Evolutionary conservation across 1,140 invertebrate species (phyloP).

Genomic region (Drosophila asahinai): DNA sequence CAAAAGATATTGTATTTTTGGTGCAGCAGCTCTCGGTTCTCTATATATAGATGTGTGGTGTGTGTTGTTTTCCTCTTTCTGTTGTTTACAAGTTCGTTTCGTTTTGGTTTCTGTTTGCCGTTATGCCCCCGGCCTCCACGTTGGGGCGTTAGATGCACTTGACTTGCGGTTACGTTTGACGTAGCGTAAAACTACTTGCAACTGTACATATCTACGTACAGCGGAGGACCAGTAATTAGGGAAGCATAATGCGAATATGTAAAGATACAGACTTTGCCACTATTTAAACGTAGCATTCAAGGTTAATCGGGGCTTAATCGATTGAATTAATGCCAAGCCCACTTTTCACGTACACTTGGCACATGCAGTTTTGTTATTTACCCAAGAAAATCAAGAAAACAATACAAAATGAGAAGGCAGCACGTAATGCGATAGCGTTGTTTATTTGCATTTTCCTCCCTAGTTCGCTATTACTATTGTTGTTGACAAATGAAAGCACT

Average conservation of each 20-base stretch:
- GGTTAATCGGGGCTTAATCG: not conserved
- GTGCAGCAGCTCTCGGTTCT: slow-evolving; percentile 29
- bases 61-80: slow-evolving; percentile 23
- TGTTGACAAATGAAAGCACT: slow-evolving; percentile 38
- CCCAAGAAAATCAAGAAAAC: slow-evolving; percentile 10
- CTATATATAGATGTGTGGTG: not conserved
- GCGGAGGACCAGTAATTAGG: too few relatives aligned
- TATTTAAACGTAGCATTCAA: not conserved
- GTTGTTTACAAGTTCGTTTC: slow-evolving; percentile 35
- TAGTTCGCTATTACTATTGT: slow-evolving; percentile 31
- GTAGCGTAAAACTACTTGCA: not conserved
- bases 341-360: slow-evolving; percentile 5
- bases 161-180: slow-evolving; percentile 37
- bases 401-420: slow-evolving; percentile 25
- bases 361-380: slow-evolving; percentile 24
- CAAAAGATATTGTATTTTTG: slow-evolving; percentile 48
- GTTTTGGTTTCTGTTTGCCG: slow-evolving; percentile 35
- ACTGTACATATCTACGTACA: not conserved
- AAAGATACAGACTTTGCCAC: not conserved
- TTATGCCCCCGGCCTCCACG: slow-evolving; percentile 27
- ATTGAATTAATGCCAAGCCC: slow-evolving; percentile 5
- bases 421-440: slow-evolving; percentile 56
- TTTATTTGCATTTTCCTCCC: slow-evolving; percentile 47
- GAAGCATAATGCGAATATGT: too few relatives aligned
- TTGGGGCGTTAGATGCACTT: slow-evolving; percentile 42